Evolutionary conservation across 2,113 vertebrate genomes (phyloP), one percentile per base, ranked within the genome.

Genomic region (Calyptommatus sinebrachiatus): DNA sequence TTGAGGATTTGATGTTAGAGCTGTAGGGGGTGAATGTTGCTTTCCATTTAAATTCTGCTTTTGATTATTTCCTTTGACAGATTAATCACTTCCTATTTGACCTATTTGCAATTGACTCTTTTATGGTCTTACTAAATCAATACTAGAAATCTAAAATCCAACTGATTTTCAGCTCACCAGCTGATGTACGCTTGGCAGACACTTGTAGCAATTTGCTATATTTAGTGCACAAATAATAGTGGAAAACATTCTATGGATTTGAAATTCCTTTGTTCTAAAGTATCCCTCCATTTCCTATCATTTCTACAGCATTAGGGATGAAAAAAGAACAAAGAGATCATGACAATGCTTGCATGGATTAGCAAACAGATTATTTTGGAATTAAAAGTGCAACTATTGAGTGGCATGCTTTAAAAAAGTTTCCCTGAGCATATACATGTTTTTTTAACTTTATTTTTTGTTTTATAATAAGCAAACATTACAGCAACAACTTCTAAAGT

Each of bases 71-170:
- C 7, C 66, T 2, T 53, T 83, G 84, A 1, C 16, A 28, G 76
- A 61, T 48, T 83, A 28, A 67, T 85, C 14, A 57, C 78, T 83
- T 83, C 81, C 68, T 63, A 20, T 35, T 77, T 86, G 63, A 65
- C 57, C 7, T 70, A 8, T 41, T 67, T 79, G 53, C 62, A 79
- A 48, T 67, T 87, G 66, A 11, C 67, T 74, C 26, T 45, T 79
- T 78, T 71, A 78, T 46, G 78, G 21, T 12, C 67, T 67, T 11
- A 82, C 53, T 79, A 73, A 87, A 71, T 76, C 11, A 26, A 22
- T 73, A 81, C 16, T 71, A 63, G 53, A 68, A 77, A 73, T 48
- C 62, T 76, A 4, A 75, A 80, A 65, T 61, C 82, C 76, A 68
- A 74, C 63, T 2, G 0, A 5, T 77, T 18, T 45, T 80, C 77